Conservation (phyloP, 2,113 vertebrate species). For the Centropus bengalensis region DNA sequence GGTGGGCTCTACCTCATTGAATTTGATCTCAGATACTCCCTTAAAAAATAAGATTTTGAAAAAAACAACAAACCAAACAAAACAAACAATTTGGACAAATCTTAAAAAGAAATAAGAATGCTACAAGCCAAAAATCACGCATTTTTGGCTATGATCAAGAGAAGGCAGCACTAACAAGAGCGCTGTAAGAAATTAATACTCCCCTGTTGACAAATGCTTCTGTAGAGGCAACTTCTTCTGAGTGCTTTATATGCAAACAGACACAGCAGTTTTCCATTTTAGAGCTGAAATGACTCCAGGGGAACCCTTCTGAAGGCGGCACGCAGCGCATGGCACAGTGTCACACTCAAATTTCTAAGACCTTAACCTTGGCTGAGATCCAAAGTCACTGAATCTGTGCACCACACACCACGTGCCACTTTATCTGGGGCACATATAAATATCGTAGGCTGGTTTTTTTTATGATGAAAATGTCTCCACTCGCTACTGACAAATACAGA, state of each 20-base stretch:
- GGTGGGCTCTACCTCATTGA: not conserved
- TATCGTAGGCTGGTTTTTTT: not conserved
- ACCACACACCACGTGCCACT: no score
- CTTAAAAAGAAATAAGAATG: not conserved
- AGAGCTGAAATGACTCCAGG: not conserved
- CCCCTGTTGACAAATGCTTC: not conserved
- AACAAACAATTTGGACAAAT: not conserved
- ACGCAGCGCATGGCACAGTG: not conserved
- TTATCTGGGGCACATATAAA: not conserved
- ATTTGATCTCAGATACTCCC: not conserved
- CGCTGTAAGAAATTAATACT: not conserved
- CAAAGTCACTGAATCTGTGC: not conserved
- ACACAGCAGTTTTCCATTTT: not conserved
- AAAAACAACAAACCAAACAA: not conserved
- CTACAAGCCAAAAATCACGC: not conserved
- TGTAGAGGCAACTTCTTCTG: not conserved
- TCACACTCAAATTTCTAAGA: not conserved
- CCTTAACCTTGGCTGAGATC: not conserved
- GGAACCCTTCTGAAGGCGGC: not conserved
- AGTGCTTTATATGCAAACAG: not conserved
- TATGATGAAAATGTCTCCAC: not conserved
- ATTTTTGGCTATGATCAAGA: not conserved
- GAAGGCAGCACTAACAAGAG: not conserved
- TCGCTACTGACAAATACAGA: not conserved
- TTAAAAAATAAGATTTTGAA: not conserved